Evolutionary conservation across 2,888 invertebrate species (phyloP).

Genomic region (Idaea aversata): DNA sequence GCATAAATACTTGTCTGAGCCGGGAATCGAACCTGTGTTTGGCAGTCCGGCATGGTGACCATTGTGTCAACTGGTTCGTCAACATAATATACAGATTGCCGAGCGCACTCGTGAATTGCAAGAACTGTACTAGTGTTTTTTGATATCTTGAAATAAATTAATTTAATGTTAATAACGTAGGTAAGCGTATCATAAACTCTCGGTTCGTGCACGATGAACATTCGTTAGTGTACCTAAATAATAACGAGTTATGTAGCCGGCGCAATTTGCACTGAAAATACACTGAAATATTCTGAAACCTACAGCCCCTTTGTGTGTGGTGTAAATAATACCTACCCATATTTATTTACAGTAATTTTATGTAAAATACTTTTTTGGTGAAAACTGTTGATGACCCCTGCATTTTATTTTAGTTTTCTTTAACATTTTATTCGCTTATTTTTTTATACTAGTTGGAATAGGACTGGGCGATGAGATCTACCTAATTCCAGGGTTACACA

Average conservation of each 20-base stretch:
- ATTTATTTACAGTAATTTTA: not conserved
- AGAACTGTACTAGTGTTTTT: too few relatives aligned
- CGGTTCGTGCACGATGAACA: not conserved
- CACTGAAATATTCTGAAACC: not conserved
- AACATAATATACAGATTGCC: too few relatives aligned
- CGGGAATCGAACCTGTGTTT: too few relatives aligned
- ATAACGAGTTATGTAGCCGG: not conserved
- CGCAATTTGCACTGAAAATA: slow-evolving; percentile 1
- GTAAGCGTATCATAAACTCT: not conserved
- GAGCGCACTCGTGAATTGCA: too few relatives aligned
- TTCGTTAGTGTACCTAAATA: not conserved
- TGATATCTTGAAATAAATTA: too few relatives aligned
- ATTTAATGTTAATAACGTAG: not conserved
- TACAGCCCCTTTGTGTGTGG: not conserved
- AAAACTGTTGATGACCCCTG: not conserved
- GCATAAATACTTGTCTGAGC: too few relatives aligned
- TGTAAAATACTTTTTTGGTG: not conserved
- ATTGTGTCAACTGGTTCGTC: too few relatives aligned
- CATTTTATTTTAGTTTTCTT: not conserved
- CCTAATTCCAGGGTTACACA: too few relatives aligned
- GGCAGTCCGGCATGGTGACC: too few relatives aligned
- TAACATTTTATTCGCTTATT: too few relatives aligned
- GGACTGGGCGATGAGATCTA: too few relatives aligned
- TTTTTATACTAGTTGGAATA: too few relatives aligned
- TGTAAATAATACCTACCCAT: not conserved